Conservation (phyloP, 1,140 invertebrate genomes). For the Drosophila micromelanica region DNA sequence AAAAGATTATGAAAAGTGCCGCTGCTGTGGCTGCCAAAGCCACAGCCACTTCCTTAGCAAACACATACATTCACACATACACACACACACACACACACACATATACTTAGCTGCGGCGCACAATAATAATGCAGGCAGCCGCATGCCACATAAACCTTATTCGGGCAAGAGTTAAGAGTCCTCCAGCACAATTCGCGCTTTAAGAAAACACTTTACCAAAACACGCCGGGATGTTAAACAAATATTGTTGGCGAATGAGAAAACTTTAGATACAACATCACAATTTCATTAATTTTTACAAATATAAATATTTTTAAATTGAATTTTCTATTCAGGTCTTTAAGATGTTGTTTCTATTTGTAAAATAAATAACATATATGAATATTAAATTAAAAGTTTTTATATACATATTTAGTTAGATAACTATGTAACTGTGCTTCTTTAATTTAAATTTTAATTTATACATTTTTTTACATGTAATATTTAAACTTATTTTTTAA, state of each 20-base stretch:
- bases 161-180: slow-evolving; percentile 1
- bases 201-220: slow-evolving; percentile 1
- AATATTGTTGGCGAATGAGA: no score
- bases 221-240: background rate
- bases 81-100: background rate
- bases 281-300: background rate
- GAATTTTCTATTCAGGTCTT: background rate
- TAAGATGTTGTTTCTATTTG: no score
- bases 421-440: no score
- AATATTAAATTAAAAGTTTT: no score
- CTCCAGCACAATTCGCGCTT: background rate
- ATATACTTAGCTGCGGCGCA: slow-evolving; percentile 20
- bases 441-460: no score
- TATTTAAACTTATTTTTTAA: no score
- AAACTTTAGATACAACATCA: no score
- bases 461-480: no score
- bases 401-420: no score
- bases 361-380: no score
- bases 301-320: background rate
- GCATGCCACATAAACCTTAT: slow-evolving; percentile 13
- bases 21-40: slow-evolving; percentile 21
- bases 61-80: slow-evolving; percentile 18
- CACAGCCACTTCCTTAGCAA: slow-evolving; percentile 58
- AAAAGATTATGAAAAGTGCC: slow-evolving; percentile 73
- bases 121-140: slow-evolving; percentile 21